phyloP scores from a whole-genome alignment of 2,113 vertebrate species.

The Mohoua ochrocephala region DNA sequence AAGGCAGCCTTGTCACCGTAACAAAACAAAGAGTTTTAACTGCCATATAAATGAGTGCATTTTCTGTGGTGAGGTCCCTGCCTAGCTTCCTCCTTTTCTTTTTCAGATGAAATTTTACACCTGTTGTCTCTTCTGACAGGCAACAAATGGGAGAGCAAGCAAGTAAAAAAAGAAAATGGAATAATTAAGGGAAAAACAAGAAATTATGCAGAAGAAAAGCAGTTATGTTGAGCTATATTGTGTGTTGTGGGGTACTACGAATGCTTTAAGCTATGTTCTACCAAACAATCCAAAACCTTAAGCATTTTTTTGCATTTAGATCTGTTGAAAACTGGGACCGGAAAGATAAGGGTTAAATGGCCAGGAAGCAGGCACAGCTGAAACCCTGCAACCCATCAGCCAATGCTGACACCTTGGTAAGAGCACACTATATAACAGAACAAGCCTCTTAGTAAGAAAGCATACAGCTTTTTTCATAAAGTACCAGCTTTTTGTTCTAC shows the following conservation, averaged over 20 bases:
- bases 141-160: background rate
- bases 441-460: background rate
- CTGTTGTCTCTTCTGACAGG: background rate
- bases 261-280: background rate
- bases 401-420: background rate
- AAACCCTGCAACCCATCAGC: background rate
- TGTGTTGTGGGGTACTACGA: background rate
- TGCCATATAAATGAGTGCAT: background rate
- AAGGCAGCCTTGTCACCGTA: background rate
- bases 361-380: background rate
- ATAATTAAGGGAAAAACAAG: background rate
- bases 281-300: background rate
- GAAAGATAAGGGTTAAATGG: background rate
- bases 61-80: background rate
- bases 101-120: background rate
- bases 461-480: rapidly evolving
- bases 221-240: background rate
- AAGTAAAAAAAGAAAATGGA: background rate
- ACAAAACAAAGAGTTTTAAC: background rate
- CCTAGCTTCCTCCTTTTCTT: background rate
- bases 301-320: background rate
- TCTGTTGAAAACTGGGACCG: background rate
- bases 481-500: rapidly evolving
- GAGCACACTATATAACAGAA: background rate
- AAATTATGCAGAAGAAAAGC: background rate